Evolutionary conservation across 1,140 invertebrate species (phyloP), one percentile per base, ranked within the genome.

Genomic region (Bombus picipes): DNA sequence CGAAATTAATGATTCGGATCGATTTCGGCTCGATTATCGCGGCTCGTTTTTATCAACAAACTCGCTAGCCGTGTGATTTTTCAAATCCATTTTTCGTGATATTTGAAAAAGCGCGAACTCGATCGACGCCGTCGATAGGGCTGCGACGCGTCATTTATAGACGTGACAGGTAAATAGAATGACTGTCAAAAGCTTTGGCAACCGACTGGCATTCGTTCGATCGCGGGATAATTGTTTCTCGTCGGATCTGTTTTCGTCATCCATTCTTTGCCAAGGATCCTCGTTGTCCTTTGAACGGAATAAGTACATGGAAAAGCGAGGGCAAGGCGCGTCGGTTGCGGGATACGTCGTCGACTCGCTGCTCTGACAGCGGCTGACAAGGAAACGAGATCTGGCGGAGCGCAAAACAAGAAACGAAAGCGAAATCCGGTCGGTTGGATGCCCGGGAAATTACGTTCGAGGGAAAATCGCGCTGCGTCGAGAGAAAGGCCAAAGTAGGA

Each of bases 371-470:
- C 70, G 28, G n/a, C 57, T 83, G 71, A 76, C 75, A 66, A 65
- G 84, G 59, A 82, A 77, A 70, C 73, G 83, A 57, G 70, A 57
- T 10, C 53, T 77, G 82, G 41, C 82, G 82, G 57, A 85, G 86
- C 88, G 82, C 78, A 88, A 90, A 90, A 85, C 89, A 90, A 88
- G 89, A 90, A 90, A 87, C 80, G 89, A 90, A 88, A 90, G 80
- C 86, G 86, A 83, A 88, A 90, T 88, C 86, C 68, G 83, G 75
- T 83, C 28, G 89, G 88, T 90, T 80, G 89, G 83, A 86, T 75
- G 79, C 66, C 77, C 65, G 83, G 89, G 80, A 90, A 90, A 90
- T 90, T 90, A 90, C 89, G 62, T 90, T 88, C 72, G 65, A 81
- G 81, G 83, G 89, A 83, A 53, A 86, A 86, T 85, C 68, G 75